These are phyloP conservation scores for Procambarus clarkii DNA, from an alignment of 1,140 invertebrate species.

Conservation along the genomic window DNA sequence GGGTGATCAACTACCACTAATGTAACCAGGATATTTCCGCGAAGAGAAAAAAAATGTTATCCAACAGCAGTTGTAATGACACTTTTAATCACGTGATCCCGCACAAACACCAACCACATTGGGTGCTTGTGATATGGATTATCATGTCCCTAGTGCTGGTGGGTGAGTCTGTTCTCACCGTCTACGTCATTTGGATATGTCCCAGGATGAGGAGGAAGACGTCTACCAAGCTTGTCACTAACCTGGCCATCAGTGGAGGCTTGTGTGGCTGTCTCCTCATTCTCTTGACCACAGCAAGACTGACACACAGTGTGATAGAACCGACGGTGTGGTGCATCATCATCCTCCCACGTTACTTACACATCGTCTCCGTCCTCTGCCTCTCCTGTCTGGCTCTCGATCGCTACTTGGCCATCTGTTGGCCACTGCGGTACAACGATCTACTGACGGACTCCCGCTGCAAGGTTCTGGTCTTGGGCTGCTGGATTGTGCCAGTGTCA, in stretches of 20 bases:
- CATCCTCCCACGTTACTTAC: background rate
- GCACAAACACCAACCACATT: background rate
- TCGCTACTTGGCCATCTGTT: conserved; percentile 43
- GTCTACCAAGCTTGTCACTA: conserved; percentile 14
- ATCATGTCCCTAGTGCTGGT: conserved; percentile 1
- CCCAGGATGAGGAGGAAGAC: conserved; percentile 5
- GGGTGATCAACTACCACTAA: no score
- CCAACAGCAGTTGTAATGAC: no score
- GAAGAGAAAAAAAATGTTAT: no score
- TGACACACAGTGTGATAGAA: background rate
- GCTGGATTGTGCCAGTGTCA: background rate
- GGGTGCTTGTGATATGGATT: background rate
- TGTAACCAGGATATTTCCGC: no score
- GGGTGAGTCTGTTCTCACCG: conserved; percentile 12
- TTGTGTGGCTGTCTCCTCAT: background rate
- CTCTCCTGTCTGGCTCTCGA: conserved; percentile 28
- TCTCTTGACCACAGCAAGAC: background rate
- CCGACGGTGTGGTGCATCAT: background rate
- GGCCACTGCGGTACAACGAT: conserved; percentile 35
- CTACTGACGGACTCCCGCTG: conserved; percentile 13
- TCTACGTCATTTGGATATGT: background rate
- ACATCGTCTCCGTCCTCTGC: conserved; percentile 9
- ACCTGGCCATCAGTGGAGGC: conserved; percentile 19
- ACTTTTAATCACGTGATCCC: no score
- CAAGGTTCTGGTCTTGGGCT: background rate